Evolutionary conservation across 2,888 invertebrate species (phyloP).

Genomic region (Lasioglossum pauxillum): DNA sequence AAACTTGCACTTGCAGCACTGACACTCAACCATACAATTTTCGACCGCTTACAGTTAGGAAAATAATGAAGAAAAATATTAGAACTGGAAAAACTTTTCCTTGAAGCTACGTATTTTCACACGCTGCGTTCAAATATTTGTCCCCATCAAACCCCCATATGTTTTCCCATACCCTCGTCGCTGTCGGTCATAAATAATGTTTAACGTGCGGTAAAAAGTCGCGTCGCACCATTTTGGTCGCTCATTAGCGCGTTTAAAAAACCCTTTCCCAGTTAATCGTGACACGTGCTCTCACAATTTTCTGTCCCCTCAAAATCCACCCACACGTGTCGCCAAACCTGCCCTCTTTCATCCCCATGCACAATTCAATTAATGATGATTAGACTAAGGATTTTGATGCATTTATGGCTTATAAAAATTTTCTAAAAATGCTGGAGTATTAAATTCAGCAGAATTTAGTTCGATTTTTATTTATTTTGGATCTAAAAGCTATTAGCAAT

Average conservation of each 20-base stretch:
- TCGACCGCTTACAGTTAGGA: not conserved
- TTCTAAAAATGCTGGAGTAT: too few relatives aligned
- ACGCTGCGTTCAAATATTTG: not conserved
- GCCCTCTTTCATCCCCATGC: not conserved
- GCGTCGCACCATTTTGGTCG: not conserved
- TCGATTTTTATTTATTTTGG: too few relatives aligned
- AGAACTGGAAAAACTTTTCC: not conserved
- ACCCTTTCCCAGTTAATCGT: conserved; percentile 31
- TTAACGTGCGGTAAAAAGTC: not conserved
- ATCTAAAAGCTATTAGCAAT: too few relatives aligned
- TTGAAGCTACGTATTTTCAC: too few relatives aligned
- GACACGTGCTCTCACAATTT: conserved; percentile 32
- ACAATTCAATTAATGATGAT: conserved; percentile 12
- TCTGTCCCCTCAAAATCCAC: conserved; percentile 6
- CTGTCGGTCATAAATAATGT: conserved; percentile 9
- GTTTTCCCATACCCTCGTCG: not conserved
- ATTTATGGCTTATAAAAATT: too few relatives aligned
- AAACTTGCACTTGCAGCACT: not conserved
- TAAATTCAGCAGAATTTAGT: too few relatives aligned
- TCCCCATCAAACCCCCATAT: not conserved
- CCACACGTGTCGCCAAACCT: not conserved
- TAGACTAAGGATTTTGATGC: too few relatives aligned
- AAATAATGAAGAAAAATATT: not conserved
- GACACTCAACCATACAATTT: not conserved
- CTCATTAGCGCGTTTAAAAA: conserved; percentile 32